Evolutionary conservation across 2,888 invertebrate genomes (phyloP), one percentile per base, ranked within the genome.

Genomic region (Dione vanillae): DNA sequence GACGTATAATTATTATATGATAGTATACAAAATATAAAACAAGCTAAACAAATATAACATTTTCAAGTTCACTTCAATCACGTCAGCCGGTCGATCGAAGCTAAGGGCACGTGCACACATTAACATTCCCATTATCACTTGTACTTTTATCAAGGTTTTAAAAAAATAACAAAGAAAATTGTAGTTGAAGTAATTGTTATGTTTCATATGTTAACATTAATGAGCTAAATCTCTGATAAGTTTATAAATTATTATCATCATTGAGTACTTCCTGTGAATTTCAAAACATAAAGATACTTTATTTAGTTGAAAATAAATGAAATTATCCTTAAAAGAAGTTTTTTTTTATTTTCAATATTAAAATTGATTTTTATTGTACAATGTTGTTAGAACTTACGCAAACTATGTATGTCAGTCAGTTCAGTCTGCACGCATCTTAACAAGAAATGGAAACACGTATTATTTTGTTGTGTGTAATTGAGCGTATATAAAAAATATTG

Each of bases 31-130:
- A 11, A 49, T 20, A 49, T 10, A 56, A n/a, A 56, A 16, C 37
- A 56, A 54, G 16, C 10, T 37, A 54, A 56, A 10, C 11, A 35
- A 37, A 56, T 37, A 54, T 52, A 56, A 37, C 5, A 37, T 37
- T 56, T 56, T 40, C 56, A 56, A 56, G 56, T 56, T 56, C 56
- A 56, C 37, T 11, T 40, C 37, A 56, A 40, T 40, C 56, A 56
- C 37, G 56, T 56, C 56, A 56, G 56, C 37, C 11, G 1, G 27
- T 37, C 37, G 37, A 56, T 56, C 37, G 16, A 37, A 56, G 16
- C 16, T 56, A 40, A 56, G 56, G 16, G 16, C 11, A 37, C 16
- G 11, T 40, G 56, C 56, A 56, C 37, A 56, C 56, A 11, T 56
- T 11, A 40, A 16, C n/a, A 16, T 1, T 27, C 14, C 7, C 14